Evolutionary conservation across 2,113 vertebrate species (phyloP).

Genomic region (Sceloporus undulatus): DNA sequence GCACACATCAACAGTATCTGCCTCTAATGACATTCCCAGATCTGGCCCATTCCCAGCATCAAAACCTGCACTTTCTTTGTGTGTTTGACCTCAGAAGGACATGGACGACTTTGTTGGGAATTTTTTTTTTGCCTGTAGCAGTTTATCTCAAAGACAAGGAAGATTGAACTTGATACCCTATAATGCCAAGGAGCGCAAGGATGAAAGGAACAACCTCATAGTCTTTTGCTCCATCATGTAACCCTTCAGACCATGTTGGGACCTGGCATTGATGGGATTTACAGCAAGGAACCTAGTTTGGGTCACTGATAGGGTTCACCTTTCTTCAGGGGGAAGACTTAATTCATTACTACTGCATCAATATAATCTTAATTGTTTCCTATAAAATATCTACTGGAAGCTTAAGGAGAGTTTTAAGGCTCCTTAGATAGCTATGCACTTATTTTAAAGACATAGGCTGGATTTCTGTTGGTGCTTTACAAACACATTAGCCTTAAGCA

Average conservation of each 20-base stretch:
- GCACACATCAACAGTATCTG: neutral
- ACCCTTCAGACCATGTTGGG: neutral
- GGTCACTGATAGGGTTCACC: constrained; percentile 35
- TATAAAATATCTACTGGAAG: no score
- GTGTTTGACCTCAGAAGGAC: neutral
- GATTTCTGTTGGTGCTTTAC: no score
- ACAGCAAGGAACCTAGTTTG: constrained; percentile 33
- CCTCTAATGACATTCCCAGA: constrained; percentile 28
- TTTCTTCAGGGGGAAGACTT: constrained; percentile 37
- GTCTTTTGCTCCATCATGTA: constrained; percentile 46
- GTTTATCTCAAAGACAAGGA: neutral
- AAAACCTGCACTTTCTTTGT: neutral
- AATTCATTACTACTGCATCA: no score
- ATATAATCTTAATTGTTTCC: no score
- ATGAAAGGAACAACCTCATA: constrained; percentile 15
- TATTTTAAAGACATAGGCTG: no score
- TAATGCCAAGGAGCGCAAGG: neutral
- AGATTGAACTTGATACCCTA: constrained; percentile 50
- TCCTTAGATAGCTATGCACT: no score
- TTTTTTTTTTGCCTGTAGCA: constrained; percentile 9
- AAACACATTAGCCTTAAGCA: no score
- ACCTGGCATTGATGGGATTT: constrained; percentile 44
- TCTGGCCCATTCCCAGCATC: constrained; percentile 13
- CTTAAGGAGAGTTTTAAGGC: no score
- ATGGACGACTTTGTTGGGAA: constrained; percentile 27